Evolutionary conservation across 1,140 invertebrate species (phyloP).

Genomic region (Sipha flava): DNA sequence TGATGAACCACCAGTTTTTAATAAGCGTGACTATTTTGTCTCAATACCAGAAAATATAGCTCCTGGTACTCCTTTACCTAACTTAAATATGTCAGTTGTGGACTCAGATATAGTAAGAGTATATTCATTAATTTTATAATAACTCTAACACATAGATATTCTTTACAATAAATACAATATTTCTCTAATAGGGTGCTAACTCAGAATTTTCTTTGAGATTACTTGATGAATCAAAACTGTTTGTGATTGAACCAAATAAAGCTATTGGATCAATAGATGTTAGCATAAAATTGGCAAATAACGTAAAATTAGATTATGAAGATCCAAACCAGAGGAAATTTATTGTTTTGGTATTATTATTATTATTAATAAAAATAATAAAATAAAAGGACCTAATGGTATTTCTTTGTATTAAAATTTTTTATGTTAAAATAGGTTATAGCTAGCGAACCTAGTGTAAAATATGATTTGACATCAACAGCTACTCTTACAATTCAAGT

Average conservation of each 20-base stretch:
- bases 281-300: constrained; percentile 69
- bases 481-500: constrained; percentile 77
- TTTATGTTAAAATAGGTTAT: constrained; percentile 52
- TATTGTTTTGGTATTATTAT: constrained; percentile 59
- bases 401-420: background rate
- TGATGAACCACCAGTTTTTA: constrained; percentile 81
- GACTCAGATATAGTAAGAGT: constrained; percentile 72
- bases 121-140: background rate
- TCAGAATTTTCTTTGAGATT: constrained; percentile 68
- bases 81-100: constrained; percentile 74
- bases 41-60: constrained; percentile 73
- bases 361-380: background rate
- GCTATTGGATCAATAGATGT: constrained; percentile 72
- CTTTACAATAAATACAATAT: background rate
- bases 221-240: constrained; percentile 69
- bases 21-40: constrained; percentile 68
- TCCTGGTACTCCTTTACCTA: constrained; percentile 67
- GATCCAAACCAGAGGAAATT: constrained; percentile 88
- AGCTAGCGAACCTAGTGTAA: constrained; percentile 71
- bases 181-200: constrained; percentile 59
- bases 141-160: background rate
- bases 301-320: constrained; percentile 69
- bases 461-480: constrained; percentile 67
- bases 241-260: constrained; percentile 68
- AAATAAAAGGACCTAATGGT: background rate